These are phyloP conservation scores for Ptychoptera contaminata DNA, from an alignment of 2,888 invertebrate species.

Conservation along the genomic window DNA sequence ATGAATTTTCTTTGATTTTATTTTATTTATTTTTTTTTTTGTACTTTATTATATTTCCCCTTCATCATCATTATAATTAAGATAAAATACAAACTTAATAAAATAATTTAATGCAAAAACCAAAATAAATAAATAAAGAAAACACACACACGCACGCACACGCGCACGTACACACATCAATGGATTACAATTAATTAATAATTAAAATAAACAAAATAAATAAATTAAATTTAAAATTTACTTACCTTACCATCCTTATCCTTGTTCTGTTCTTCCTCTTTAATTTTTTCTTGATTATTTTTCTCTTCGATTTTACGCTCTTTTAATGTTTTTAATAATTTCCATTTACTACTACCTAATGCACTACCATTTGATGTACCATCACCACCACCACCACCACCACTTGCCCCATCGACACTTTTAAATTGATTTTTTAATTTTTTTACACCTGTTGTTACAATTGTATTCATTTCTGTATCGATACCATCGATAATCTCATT, in stretches of 20 bases:
- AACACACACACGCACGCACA: neutral
- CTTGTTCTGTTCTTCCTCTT: slow-evolving; percentile 42
- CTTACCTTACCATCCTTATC: slow-evolving; percentile 52
- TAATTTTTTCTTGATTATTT: slow-evolving; percentile 49
- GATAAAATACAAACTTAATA: too few relatives aligned
- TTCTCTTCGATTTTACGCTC: slow-evolving; percentile 82
- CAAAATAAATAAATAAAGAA: too few relatives aligned
- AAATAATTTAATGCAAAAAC: neutral
- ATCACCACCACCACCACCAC: slow-evolving; percentile 14
- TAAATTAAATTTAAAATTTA: slow-evolving; percentile 16
- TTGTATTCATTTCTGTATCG: neutral
- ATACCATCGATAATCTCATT: neutral
- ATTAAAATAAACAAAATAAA: neutral
- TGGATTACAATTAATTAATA: too few relatives aligned
- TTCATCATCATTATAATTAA: too few relatives aligned
- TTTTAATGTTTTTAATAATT: slow-evolving; percentile 73
- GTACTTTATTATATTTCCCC: too few relatives aligned
- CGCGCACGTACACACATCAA: too few relatives aligned
- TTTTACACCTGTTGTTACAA: neutral
- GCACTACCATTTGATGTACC: slow-evolving; percentile 36
- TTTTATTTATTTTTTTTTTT: too few relatives aligned
- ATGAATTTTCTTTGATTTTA: too few relatives aligned
- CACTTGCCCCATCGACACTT: neutral
- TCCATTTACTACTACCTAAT: slow-evolving; percentile 80
- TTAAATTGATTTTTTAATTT: neutral